Conservation (phyloP, 1,140 invertebrate genomes). For the Eurosta solidaginis region DNA sequence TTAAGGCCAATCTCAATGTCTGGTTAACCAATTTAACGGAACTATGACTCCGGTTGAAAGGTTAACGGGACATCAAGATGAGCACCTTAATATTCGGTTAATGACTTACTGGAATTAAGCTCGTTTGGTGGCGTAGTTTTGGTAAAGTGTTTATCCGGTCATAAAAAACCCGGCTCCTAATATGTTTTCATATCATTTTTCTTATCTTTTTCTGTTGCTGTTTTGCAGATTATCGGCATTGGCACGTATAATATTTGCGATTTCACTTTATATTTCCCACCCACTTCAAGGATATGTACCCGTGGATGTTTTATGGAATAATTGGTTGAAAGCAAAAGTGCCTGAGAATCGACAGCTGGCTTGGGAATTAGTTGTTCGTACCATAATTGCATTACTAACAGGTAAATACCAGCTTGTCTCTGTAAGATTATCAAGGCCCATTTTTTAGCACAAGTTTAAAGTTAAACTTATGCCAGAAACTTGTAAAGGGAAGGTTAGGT, state of each 20-base stretch:
- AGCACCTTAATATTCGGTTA: not conserved
- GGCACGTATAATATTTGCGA: conserved; percentile 63
- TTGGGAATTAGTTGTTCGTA: conserved; percentile 76
- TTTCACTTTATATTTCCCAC: conserved; percentile 71
- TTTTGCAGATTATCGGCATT: not conserved
- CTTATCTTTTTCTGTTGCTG: not conserved
- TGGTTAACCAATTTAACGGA: too few species aligned
- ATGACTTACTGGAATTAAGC: not conserved
- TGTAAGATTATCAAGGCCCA: not conserved
- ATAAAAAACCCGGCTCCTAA: too few species aligned
- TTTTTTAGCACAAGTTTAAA: too few species aligned
- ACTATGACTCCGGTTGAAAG: too few species aligned
- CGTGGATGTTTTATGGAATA: not conserved
- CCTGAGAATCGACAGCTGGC: not conserved
- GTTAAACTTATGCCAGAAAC: too few species aligned
- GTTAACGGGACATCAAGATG: too few species aligned
- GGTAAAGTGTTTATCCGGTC: too few species aligned
- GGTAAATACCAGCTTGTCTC: not conserved
- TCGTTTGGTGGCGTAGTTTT: too few species aligned
- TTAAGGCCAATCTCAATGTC: too few species aligned
- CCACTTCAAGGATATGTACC: conserved; percentile 63
- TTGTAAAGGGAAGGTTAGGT: too few species aligned
- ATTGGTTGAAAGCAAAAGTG: conserved; percentile 2
- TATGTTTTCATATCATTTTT: too few species aligned
- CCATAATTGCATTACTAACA: not conserved